phyloP scores from a whole-genome alignment of 2,888 invertebrate species.

The Apodemia mormo region DNA sequence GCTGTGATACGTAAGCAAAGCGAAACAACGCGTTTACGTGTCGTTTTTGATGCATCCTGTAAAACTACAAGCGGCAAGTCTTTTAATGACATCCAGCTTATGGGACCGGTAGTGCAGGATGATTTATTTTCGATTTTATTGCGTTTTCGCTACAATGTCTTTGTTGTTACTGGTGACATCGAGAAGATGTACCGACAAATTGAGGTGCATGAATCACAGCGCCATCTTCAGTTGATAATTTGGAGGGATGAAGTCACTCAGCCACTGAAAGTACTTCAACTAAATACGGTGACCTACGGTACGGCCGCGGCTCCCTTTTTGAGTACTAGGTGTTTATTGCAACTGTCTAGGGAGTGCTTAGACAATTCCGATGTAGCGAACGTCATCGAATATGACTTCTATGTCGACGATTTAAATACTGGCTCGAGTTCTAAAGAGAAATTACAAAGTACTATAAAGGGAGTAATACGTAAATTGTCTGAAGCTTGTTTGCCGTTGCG shows the following conservation, averaged over 20 bases:
- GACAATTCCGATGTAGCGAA: neutral
- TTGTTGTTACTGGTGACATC: neutral
- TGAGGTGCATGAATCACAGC: slow-evolving; percentile 5
- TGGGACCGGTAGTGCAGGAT: neutral
- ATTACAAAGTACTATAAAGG: neutral
- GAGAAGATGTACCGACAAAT: neutral
- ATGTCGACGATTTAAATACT: slow-evolving; percentile 37
- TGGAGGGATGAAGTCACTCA: too few species aligned
- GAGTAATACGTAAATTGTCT: neutral
- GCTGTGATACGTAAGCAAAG: slow-evolving; percentile 1
- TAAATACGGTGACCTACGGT: neutral
- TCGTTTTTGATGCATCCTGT: slow-evolving; percentile 1
- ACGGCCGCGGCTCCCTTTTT: neutral
- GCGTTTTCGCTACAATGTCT: neutral
- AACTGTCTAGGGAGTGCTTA: neutral
- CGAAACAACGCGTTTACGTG: slow-evolving; percentile 2
- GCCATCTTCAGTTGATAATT: too few species aligned
- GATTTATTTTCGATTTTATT: neutral
- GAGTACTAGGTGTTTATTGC: neutral
- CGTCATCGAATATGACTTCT: slow-evolving; percentile 31
- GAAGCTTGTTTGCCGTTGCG: neutral
- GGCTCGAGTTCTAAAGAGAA: slow-evolving; percentile 26
- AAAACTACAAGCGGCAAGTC: neutral
- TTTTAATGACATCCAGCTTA: neutral
- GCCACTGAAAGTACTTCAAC: neutral